phyloP scores from a whole-genome alignment of 2,888 invertebrate species.

The Aquatica leii region DNA sequence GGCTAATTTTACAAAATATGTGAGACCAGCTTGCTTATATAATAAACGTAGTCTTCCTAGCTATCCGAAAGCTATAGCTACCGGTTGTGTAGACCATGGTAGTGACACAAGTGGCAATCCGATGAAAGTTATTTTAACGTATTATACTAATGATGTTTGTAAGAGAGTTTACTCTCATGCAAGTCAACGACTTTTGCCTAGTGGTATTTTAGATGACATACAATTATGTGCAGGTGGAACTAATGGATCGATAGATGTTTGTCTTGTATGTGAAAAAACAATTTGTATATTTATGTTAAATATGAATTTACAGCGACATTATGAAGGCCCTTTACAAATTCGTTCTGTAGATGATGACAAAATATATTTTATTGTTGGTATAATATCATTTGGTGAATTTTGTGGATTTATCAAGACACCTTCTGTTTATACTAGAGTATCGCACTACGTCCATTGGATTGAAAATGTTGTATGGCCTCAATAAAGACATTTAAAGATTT shows the following conservation, averaged over 20 bases:
- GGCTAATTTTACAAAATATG: conserved; percentile 52
- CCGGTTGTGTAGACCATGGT: conserved; percentile 54
- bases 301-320: conserved; percentile 64
- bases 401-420: conserved; percentile 58
- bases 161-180: conserved; percentile 38
- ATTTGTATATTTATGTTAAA: not conserved
- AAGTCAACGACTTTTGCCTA: conserved; percentile 24
- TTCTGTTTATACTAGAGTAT: conserved; percentile 63
- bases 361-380: conserved; percentile 58
- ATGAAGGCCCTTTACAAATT: conserved; percentile 68
- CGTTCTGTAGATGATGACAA: conserved; percentile 52
- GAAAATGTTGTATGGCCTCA: conserved; percentile 62
- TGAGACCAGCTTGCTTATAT: conserved; percentile 61
- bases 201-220: conserved; percentile 40
- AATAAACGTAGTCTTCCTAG: conserved; percentile 22
- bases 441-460: conserved; percentile 63
- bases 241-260: conserved; percentile 43
- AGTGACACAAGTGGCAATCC: conserved; percentile 31
- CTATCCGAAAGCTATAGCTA: conserved; percentile 47
- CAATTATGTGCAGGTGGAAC: conserved; percentile 48
- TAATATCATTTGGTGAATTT: conserved; percentile 60
- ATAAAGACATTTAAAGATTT: not conserved
- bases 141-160: conserved; percentile 34
- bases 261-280: conserved; percentile 45
- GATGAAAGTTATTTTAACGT: conserved; percentile 42